phyloP scores from a whole-genome alignment of 1,140 invertebrate species.

The Drosophila quadrilineata region DNA sequence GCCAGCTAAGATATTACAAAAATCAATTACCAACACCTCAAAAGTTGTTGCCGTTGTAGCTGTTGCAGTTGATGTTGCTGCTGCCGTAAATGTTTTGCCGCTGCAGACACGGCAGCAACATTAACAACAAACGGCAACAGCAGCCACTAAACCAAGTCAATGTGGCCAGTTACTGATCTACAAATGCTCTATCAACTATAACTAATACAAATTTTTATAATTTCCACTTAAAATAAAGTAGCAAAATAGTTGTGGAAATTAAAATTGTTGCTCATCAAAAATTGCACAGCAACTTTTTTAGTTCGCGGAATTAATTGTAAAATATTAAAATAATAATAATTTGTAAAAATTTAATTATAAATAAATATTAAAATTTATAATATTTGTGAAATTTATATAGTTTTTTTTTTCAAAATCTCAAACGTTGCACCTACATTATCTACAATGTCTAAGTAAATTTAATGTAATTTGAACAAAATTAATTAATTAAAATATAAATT shows the following conservation, averaged over 20 bases:
- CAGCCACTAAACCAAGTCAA: constrained; percentile 12
- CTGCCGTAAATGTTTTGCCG: constrained; percentile 21
- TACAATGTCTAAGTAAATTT: too few relatives aligned
- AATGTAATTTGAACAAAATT: too few relatives aligned
- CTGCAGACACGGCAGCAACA: constrained; percentile 55
- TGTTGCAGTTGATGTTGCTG: constrained; percentile 19
- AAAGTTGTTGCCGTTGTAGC: constrained; percentile 52
- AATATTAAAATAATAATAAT: neutral
- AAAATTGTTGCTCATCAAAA: too few relatives aligned
- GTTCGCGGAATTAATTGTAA: too few relatives aligned
- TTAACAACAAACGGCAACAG: constrained; percentile 55
- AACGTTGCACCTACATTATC: too few relatives aligned
- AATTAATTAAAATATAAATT: too few relatives aligned
- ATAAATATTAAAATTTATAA: neutral
- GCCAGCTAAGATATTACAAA: constrained; percentile 78
- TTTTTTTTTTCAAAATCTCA: too few relatives aligned
- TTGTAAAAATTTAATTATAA: neutral
- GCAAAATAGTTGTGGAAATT: too few relatives aligned
- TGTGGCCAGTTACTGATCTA: neutral
- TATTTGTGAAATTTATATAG: neutral
- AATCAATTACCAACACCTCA: constrained; percentile 80
- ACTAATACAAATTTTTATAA: too few relatives aligned
- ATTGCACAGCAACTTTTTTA: too few relatives aligned
- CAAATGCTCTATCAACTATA: constrained; percentile 22
- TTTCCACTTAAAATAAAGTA: too few relatives aligned